A percentile compares a stretch with the other conserved stretches of the same genome.
Conservation (phyloP, 2,797 vertebrate species). For the Malurus splendens region DNA sequence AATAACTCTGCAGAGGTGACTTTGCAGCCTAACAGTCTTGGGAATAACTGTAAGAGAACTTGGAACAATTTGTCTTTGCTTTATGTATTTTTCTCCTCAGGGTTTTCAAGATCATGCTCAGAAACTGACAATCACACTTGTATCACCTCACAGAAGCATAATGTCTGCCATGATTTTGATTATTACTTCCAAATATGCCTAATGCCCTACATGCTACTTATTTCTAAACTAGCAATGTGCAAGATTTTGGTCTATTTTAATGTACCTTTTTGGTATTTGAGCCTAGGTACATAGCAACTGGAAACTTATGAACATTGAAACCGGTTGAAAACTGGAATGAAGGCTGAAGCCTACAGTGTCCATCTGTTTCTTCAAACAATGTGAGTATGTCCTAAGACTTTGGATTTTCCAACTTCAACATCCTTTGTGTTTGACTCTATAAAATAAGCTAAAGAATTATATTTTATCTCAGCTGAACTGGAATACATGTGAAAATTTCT, state of each 20-base stretch:
- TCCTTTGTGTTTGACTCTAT: neutral
- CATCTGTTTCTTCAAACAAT: neutral
- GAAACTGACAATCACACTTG: neutral
- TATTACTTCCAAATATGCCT: neutral
- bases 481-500: neutral
- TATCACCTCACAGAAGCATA: neutral
- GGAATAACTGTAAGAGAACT: neutral
- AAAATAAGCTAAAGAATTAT: neutral
- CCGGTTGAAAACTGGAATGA: neutral
- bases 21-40: neutral
- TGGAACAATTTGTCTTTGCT: neutral
- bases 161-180: neutral
- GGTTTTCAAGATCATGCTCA: neutral
- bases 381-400: neutral
- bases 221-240: neutral
- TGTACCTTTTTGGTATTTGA: neutral
- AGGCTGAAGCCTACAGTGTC: neutral
- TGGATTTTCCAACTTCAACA: neutral
- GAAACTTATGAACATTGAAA: neutral
- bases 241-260: neutral
- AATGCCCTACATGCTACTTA: neutral
- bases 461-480: neutral
- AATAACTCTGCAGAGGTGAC: neutral
- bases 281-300: neutral
- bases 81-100: neutral